A percentile compares a stretch with the other conserved stretches of the same genome.
phyloP scores from a whole-genome alignment of 1,140 invertebrate species.

The Phymastichus coffea region DNA sequence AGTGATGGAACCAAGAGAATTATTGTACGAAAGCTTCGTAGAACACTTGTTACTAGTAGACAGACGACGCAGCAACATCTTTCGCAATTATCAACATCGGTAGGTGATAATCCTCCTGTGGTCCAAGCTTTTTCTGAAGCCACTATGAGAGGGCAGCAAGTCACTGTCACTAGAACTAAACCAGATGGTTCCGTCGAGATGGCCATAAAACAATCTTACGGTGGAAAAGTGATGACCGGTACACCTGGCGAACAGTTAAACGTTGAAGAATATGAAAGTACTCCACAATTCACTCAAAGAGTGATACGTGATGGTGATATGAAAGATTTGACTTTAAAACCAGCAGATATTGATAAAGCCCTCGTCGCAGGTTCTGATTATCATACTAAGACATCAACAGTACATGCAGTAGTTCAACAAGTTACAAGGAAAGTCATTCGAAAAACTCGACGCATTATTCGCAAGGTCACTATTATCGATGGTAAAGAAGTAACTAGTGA shows the following conservation, averaged over 20 bases:
- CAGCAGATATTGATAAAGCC: slow-evolving; percentile 33
- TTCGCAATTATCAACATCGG: slow-evolving; percentile 43
- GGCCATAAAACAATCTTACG: slow-evolving; percentile 63
- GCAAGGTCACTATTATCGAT: slow-evolving; percentile 74
- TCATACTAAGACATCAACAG: slow-evolving; percentile 61
- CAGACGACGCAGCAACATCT: slow-evolving; percentile 55
- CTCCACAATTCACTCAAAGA: slow-evolving; percentile 58
- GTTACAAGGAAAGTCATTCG: slow-evolving; percentile 74
- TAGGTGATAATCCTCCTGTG: slow-evolving; percentile 52
- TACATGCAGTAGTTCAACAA: slow-evolving; percentile 76
- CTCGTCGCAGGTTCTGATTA: slow-evolving; percentile 50
- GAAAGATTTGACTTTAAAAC: slow-evolving; percentile 36
- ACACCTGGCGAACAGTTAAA: slow-evolving; percentile 62
- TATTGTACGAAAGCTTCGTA: slow-evolving; percentile 66
- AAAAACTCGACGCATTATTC: slow-evolving; percentile 71
- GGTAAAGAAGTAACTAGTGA: slow-evolving; percentile 80
- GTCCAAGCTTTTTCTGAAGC: slow-evolving; percentile 67
- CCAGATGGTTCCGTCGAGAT: slow-evolving; percentile 65
- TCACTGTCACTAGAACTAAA: slow-evolving; percentile 62
- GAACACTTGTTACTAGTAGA: slow-evolving; percentile 52
- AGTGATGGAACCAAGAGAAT: slow-evolving; percentile 79
- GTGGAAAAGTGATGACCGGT: slow-evolving; percentile 63
- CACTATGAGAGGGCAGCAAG: slow-evolving; percentile 64
- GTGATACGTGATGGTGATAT: slow-evolving; percentile 45
- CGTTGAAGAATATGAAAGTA: slow-evolving; percentile 65